phyloP scores from a whole-genome alignment of 2,888 invertebrate genomes.

The Synanthedon andrenaeformis region DNA sequence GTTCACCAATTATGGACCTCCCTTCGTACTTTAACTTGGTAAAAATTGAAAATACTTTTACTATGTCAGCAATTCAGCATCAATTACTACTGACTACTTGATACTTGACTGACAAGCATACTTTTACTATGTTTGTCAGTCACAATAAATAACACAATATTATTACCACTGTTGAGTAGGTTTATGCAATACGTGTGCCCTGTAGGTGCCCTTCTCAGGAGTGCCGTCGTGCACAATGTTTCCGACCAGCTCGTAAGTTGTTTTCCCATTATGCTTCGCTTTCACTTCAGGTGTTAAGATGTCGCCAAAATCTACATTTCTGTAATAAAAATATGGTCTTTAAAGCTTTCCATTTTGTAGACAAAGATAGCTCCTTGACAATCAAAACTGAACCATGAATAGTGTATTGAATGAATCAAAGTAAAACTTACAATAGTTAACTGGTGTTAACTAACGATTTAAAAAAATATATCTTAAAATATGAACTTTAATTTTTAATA shows the following conservation, averaged over 20 bases:
- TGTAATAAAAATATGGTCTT: constrained; percentile 41
- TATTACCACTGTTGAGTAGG: constrained; percentile 82
- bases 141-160: background rate
- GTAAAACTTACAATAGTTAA: too few species aligned
- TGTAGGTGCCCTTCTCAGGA: constrained; percentile 93
- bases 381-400: too few species aligned
- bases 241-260: constrained; percentile 96
- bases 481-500: too few species aligned
- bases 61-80: too few species aligned
- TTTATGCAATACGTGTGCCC: constrained; percentile 93
- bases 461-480: too few species aligned
- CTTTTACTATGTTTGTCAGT: background rate
- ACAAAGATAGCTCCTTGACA: background rate
- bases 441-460: too few species aligned
- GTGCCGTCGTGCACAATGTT: constrained; percentile 99
- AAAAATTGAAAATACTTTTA: background rate
- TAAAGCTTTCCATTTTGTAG: background rate
- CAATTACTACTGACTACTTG: too few species aligned
- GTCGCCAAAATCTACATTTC: constrained; percentile 97
- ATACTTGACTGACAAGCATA: too few species aligned
- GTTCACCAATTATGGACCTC: too few species aligned
- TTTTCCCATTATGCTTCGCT: constrained; percentile 78
- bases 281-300: constrained; percentile 88
- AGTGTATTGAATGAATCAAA: background rate
- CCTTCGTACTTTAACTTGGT: too few species aligned